Percentiles rank a stretch among this genome's conserved stretches.
These are phyloP conservation scores for Centropus bengalensis DNA, from an alignment of 2,113 vertebrate genomes.

Conservation along the genomic window DNA sequence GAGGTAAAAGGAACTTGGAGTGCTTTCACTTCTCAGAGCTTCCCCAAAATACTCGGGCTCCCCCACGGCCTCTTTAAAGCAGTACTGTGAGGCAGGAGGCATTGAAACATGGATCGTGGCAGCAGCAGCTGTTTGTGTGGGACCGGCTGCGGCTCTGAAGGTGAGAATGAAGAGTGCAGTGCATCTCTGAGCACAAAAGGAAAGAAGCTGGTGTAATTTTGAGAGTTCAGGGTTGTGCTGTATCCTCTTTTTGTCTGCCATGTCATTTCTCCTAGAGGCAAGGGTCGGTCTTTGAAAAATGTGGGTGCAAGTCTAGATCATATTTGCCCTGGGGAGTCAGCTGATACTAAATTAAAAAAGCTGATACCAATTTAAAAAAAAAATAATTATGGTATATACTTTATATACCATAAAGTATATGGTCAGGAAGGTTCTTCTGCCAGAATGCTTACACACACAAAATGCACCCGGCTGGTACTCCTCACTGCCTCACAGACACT, in stretches of 20 bases:
- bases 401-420: no score
- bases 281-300: background rate
- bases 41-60: background rate
- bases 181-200: background rate
- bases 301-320: background rate
- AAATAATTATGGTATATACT: no score
- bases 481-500: background rate
- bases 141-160: background rate
- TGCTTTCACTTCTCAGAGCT: background rate
- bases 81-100: background rate
- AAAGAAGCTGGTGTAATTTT: background rate
- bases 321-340: background rate
- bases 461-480: background rate
- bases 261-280: background rate
- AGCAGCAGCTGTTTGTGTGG: background rate
- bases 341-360: background rate
- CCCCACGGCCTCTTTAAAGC: background rate
- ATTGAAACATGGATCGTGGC: background rate
- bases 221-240: background rate
- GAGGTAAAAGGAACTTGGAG: background rate
- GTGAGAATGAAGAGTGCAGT: background rate
- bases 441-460: background rate
- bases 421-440: background rate
- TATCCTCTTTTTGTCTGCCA: background rate
- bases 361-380: no score